Evolutionary conservation across 2,888 invertebrate species (phyloP), one percentile per base, ranked within the genome.

Genomic region (Azorinus chamasolen): DNA sequence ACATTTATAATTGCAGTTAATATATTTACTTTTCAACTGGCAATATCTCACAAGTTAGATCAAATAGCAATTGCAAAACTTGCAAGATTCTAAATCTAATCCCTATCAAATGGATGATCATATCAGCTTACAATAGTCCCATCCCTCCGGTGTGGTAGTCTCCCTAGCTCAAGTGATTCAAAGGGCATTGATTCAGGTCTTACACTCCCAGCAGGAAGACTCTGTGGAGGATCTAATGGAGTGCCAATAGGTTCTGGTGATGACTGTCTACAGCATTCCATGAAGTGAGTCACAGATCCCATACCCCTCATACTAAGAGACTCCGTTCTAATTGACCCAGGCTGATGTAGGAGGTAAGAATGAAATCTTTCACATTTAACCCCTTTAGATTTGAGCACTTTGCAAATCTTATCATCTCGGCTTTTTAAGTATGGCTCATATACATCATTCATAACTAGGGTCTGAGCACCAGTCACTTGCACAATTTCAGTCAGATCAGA

Each of bases 231-330:
- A 18, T 87, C 84, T 6, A 83, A 50, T 3, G 84, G 81, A n/a
- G 72, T 66, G 43, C 85, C 83, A 20, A 87, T 81, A 12, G 84
- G 65, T n/a, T 74, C 55, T 10, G 78, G 72, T n/a, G 75, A 46
- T 6, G 83, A 85, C 55, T 77, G 83, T n/a, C 83, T 63, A 57
- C 81, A 81, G 32, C 80, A 81, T 59, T 85, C 84, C 85, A 87
- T 85, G 58, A 87, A 87, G 51, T 87, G 87, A 5, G 79, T 79
- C 0, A 87, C 87, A 12, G 87, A 87, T 0, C 87, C 87, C 10
- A 86, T 65, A 22, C 86, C 87, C 66, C 84, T 59, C 81, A 85
- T 83, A 12, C 85, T 83, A 8, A 82, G 46, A 41, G 83, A 73
- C 46, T 84, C 85, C n/a, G 83, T 82, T 27, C 70, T 79, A 20